phyloP scores from a whole-genome alignment of 2,113 vertebrate genomes.

The Thermophis baileyi region DNA sequence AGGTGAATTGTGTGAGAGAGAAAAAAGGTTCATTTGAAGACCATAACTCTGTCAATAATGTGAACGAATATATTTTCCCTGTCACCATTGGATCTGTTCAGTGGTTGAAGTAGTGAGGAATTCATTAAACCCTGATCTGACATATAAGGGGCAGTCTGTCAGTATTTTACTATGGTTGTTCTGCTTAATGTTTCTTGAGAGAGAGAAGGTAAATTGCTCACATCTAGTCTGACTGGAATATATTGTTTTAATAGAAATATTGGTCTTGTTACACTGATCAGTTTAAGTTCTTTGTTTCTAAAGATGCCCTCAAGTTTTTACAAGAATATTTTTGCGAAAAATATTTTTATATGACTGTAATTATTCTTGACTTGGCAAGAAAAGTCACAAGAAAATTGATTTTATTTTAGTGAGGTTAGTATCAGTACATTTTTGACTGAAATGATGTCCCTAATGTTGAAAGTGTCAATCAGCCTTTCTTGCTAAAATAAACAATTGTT shows the following conservation, averaged over 20 bases:
- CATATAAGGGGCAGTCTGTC: background rate
- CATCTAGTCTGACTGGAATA: background rate
- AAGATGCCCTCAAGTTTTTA: background rate
- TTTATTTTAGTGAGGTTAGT: background rate
- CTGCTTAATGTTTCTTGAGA: background rate
- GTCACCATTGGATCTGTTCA: background rate
- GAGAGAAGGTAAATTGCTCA: background rate
- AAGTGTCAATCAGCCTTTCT: background rate
- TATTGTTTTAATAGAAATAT: background rate
- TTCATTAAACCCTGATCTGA: background rate
- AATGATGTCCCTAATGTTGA: background rate
- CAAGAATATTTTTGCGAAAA: background rate
- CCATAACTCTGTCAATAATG: background rate
- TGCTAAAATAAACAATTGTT: background rate
- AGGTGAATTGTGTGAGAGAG: background rate
- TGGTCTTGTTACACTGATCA: background rate
- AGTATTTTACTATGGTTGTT: background rate
- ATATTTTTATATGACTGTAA: background rate
- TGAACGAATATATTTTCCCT: background rate
- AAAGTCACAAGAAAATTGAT: background rate
- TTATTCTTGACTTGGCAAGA: background rate
- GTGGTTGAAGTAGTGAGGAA: background rate
- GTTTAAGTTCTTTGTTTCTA: background rate
- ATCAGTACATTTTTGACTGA: background rate
- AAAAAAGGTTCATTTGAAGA: background rate